These are phyloP conservation scores for Tychaedon coryphoeus DNA, from an alignment of 2,113 vertebrate species.

Conservation along the genomic window DNA sequence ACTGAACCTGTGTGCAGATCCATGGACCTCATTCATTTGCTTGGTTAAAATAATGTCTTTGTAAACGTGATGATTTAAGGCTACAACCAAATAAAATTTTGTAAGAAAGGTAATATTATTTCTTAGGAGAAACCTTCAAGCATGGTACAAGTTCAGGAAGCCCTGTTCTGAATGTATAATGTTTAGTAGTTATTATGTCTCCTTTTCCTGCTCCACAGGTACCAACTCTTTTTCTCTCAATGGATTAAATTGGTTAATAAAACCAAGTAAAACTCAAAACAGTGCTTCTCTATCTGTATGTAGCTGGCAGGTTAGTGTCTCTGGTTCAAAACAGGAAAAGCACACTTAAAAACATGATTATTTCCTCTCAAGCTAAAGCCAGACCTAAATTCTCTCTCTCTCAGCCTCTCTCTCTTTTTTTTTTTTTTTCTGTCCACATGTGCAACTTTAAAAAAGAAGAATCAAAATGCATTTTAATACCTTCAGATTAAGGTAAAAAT, in stretches of 20 bases:
- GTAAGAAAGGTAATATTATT: not conserved
- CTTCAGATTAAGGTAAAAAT: conserved; percentile 14
- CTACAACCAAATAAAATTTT: not conserved
- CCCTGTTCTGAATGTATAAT: not conserved
- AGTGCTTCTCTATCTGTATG: not conserved
- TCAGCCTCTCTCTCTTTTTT: not conserved
- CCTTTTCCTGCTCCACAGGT: not conserved
- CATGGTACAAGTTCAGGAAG: not conserved
- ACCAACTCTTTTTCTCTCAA: not conserved
- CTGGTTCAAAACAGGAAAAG: not conserved
- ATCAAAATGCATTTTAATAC: not conserved
- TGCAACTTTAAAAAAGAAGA: not conserved
- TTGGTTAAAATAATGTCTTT: not conserved
- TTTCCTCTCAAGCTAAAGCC: not conserved
- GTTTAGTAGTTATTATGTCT: not conserved
- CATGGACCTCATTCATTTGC: not conserved
- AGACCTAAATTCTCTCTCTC: not conserved
- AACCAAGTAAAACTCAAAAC: not conserved
- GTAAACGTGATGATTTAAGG: not conserved
- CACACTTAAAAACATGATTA: not conserved
- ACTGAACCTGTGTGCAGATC: not conserved
- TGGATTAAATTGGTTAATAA: not conserved
- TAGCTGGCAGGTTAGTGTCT: not conserved
- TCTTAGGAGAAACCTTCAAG: not conserved
- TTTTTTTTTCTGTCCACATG: not conserved